Evolutionary conservation across 2,113 vertebrate genomes (phyloP).

Genomic region (Meriones unguiculatus): DNA sequence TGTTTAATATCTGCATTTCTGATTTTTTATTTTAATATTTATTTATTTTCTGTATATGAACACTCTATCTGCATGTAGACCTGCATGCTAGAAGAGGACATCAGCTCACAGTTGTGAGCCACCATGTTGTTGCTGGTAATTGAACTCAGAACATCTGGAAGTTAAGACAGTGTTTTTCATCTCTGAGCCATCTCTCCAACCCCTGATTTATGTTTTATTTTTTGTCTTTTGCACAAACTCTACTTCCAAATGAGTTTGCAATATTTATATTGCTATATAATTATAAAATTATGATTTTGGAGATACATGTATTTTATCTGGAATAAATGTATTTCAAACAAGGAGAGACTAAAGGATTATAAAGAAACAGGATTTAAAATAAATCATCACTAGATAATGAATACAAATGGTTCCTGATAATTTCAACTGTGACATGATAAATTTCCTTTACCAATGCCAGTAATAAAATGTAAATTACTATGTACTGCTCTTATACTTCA

Average conservation of each 20-base stretch:
- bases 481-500: constrained; percentile 10
- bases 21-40: too few species aligned
- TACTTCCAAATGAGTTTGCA: background rate
- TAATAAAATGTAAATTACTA: constrained; percentile 52
- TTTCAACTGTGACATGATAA: constrained; percentile 30
- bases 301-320: constrained; percentile 37
- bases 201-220: background rate
- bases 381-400: background rate
- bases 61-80: too few species aligned
- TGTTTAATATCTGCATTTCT: background rate
- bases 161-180: too few species aligned
- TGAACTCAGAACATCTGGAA: too few species aligned
- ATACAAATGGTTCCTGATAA: constrained; percentile 42
- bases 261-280: constrained; percentile 21
- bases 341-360: constrained; percentile 43
- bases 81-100: too few species aligned
- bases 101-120: too few species aligned
- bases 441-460: constrained; percentile 43
- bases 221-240: background rate
- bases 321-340: constrained; percentile 53
- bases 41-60: too few species aligned
- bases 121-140: too few species aligned
- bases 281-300: constrained; percentile 58
- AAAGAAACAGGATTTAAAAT: constrained; percentile 53
- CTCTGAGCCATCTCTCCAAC: too few species aligned